A percentile compares a stretch with the other conserved stretches of the same genome.
Conservation (phyloP, 2,113 vertebrate genomes). For the Catharus bicknelli region DNA sequence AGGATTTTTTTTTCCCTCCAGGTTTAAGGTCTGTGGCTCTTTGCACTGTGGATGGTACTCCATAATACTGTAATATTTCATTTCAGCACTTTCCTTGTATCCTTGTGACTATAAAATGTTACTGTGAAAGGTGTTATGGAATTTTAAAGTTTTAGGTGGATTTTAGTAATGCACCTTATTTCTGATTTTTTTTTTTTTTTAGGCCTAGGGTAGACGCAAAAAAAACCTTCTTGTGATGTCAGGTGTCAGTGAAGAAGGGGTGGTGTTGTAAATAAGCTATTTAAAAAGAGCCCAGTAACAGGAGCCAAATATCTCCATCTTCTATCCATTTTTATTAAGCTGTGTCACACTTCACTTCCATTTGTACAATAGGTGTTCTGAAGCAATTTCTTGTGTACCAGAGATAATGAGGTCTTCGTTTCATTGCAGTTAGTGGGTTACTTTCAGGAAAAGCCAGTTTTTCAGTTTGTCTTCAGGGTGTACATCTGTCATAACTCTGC, state of each 20-base stretch:
- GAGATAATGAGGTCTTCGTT: constrained; percentile 19
- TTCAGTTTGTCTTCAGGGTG: constrained; percentile 39
- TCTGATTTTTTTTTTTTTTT: neutral
- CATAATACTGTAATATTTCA: neutral
- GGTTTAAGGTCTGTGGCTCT: neutral
- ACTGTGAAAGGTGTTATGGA: neutral
- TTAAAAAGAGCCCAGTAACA: neutral
- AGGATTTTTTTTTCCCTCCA: neutral
- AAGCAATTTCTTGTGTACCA: neutral
- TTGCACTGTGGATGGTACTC: neutral
- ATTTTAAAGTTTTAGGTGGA: neutral
- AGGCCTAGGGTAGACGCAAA: neutral
- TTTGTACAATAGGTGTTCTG: neutral
- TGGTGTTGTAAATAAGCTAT: neutral
- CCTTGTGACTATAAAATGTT: neutral
- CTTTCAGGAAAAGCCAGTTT: constrained; percentile 30
- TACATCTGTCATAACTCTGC: constrained; percentile 12
- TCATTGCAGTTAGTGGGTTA: constrained; percentile 1
- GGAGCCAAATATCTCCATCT: neutral
- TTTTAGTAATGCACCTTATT: neutral
- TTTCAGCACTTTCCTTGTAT: neutral
- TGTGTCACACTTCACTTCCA: neutral
- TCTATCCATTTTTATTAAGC: neutral
- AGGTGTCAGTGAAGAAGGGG: neutral
- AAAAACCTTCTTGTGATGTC: neutral